Evolutionary conservation across 2,113 vertebrate genomes (phyloP).

Genomic region (Oxygymnocypris stewartii): DNA sequence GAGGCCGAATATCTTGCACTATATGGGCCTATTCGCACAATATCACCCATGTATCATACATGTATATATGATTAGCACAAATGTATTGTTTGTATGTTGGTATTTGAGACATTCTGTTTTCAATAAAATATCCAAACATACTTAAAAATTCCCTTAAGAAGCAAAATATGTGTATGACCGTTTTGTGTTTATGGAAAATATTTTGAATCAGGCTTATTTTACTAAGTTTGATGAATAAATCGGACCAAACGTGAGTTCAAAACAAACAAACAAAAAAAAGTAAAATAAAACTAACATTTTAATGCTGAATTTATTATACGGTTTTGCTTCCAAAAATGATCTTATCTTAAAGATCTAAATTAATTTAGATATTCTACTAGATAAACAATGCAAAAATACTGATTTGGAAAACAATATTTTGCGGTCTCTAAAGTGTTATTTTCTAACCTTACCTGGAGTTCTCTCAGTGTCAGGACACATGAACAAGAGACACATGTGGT

Average conservation of each 20-base stretch:
- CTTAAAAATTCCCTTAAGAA: neutral
- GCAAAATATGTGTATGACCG: neutral
- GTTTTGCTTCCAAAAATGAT: neutral
- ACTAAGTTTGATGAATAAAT: neutral
- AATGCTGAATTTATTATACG: neutral
- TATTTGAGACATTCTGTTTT: neutral
- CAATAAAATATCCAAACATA: neutral
- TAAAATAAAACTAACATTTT: neutral
- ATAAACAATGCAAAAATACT: no score
- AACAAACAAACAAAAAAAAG: neutral
- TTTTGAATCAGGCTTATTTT: neutral
- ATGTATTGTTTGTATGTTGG: neutral
- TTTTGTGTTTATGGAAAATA: neutral
- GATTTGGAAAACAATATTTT: neutral
- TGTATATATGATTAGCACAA: neutral
- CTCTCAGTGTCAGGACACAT: conserved; percentile 56
- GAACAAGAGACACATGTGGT: conserved; percentile 63
- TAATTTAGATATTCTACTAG: no score
- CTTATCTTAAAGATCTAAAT: neutral
- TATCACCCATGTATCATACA: neutral
- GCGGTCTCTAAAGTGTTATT: neutral
- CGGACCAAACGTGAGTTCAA: neutral
- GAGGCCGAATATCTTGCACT: neutral
- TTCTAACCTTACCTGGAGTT: conserved; percentile 63
- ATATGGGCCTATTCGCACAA: neutral